Evolutionary conservation across 2,797 vertebrate genomes (phyloP), one percentile per base, ranked within the genome.

Genomic region (Sphenopsis melanotis): DNA sequence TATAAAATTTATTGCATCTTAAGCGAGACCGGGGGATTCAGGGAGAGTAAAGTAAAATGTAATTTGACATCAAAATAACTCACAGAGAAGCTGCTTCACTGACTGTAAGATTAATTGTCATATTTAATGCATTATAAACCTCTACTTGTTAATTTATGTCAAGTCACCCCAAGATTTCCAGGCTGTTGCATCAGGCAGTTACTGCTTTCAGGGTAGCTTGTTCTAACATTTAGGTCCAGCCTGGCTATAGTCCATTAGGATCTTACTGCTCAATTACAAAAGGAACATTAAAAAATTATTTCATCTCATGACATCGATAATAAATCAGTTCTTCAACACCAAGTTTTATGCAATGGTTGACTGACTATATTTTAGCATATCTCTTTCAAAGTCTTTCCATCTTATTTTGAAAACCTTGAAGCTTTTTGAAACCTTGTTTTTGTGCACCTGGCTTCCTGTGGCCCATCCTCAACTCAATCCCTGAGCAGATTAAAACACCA

Each of bases 91-190:
- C 47, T 49, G 57, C 93, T 95, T 92, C 90, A 83, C 93, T 93
- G 93, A 83, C 77, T 80, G 53, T 84, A 61, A 93, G 93, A 97
- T 95, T 96, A 94, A 96, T 91, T 93, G 94, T 94, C 42, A 82
- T 88, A 90, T 94, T 97, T 95, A 93, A 94, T 89, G 93, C 85
- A 90, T 91, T 93, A 95, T 91, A 96, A 95, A 96, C 70, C 64
- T 87, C 89, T 83, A 53, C 85, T 84, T 92, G 57, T 77, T 96
- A 94, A 97, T 95, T 95, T 94, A 93, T 89, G 64, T 75, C 70
- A 81, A 93, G 81, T 85, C 83, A 90, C 93, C 95, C 93, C 68
- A 84, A 94, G 90, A 94, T 95, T 97, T 95, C 91, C 80, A 87
- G 89, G 83, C 80, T 80, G 63, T 72, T 96, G 77, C 91, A 93